Evolutionary conservation across 2,888 invertebrate species (phyloP).

Genomic region (Allophyes oxyacanthae): DNA sequence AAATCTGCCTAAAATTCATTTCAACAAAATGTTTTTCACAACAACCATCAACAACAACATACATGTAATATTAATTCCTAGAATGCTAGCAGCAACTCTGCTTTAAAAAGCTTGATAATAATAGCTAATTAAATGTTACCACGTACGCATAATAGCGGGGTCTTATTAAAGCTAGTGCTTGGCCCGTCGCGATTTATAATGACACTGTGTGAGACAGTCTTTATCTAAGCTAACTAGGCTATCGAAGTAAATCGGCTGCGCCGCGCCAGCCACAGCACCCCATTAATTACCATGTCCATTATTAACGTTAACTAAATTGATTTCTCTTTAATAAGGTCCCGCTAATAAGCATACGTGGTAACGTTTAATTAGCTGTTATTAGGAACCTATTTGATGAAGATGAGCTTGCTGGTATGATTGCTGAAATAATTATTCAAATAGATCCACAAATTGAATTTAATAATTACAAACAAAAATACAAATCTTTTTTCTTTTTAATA

Average conservation of each 20-base stretch:
- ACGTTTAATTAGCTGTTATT: conserved; percentile 41
- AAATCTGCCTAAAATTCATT: too few species aligned
- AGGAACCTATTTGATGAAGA: conserved; percentile 6
- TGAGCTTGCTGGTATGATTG: too few species aligned
- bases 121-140: conserved; percentile 40
- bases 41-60: too few species aligned
- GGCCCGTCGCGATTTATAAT: too few species aligned
- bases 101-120: conserved; percentile 13
- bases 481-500: too few species aligned
- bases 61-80: too few species aligned
- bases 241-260: conserved; percentile 68
- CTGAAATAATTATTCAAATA: too few species aligned
- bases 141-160: conserved; percentile 48
- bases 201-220: conserved; percentile 39
- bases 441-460: too few species aligned
- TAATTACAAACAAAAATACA: too few species aligned
- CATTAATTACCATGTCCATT: conserved; percentile 80
- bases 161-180: conserved; percentile 69
- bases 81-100: too few species aligned
- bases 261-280: conserved; percentile 71
- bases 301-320: conserved; percentile 76
- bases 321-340: conserved; percentile 65
- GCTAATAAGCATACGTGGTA: conserved; percentile 49
- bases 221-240: conserved; percentile 68
- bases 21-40: too few species aligned